These are phyloP conservation scores for Bagarius yarrelli DNA, from an alignment of 2,113 vertebrate genomes.

Conservation along the genomic window DNA sequence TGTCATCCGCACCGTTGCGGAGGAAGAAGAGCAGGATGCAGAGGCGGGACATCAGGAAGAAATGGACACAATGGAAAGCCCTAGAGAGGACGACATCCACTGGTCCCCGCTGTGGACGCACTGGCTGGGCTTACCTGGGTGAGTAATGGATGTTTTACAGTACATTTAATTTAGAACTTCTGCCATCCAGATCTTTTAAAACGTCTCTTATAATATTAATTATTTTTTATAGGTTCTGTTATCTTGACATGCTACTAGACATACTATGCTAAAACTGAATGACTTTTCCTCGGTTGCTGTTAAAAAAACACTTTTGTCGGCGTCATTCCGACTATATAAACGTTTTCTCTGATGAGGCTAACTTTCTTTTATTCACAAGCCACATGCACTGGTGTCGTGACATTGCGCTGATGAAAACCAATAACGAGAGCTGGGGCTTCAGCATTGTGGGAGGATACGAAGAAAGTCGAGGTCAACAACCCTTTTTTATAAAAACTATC, in stretches of 20 bases:
- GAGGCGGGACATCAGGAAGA: slow-evolving; percentile 60
- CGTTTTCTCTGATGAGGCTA: background rate
- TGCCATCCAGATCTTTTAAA: background rate
- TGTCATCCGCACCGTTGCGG: slow-evolving; percentile 76
- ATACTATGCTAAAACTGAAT: background rate
- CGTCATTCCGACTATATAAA: background rate
- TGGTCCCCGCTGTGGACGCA: slow-evolving; percentile 86
- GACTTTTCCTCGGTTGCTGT: background rate
- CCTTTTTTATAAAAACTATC: slow-evolving; percentile 95
- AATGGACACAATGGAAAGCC: slow-evolving; percentile 66
- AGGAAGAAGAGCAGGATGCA: slow-evolving; percentile 59
- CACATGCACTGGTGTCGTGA: slow-evolving; percentile 89
- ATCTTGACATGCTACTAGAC: background rate
- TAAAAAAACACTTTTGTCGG: background rate
- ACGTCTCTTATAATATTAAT: background rate
- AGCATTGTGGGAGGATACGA: slow-evolving; percentile 92
- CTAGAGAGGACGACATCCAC: slow-evolving; percentile 72
- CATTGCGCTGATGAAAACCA: slow-evolving; percentile 82
- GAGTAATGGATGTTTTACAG: background rate
- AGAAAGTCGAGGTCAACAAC: slow-evolving; percentile 85
- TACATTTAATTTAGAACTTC: background rate
- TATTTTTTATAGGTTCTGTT: background rate
- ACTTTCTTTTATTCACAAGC: slow-evolving; percentile 59
- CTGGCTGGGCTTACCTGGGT: slow-evolving; percentile 88
- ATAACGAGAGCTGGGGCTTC: slow-evolving; percentile 90